Base-by-base conservation (phyloP, 1,140 invertebrate species). In the Pseudomyrmex cubaensis region DNA sequence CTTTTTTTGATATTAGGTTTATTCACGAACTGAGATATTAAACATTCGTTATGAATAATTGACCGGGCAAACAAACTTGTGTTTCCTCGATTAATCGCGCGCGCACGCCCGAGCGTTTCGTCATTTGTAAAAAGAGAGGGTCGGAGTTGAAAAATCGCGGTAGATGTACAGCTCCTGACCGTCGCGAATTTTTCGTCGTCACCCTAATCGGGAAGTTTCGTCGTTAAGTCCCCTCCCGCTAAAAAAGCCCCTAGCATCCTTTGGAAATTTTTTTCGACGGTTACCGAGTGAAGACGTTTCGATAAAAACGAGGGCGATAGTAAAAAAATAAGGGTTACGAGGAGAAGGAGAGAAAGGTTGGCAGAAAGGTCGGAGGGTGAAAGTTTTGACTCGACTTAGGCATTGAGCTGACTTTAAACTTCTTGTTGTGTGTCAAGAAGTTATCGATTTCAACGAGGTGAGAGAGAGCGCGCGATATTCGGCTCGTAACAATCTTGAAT, bases 361-460 rank as follows among this genome's bases (percentile, higher is more conserved):
- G 35, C 35, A 73, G 63, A 44, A 73, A 20, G 54, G 62, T 17
- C 22, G 63, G 52, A 48, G 74, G n/a, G 54, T 76, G 76, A 70
- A 80, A 84, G 83, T 86, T 89, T 84, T 72, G 67, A 73, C 80
- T 82, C 69, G 85, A 87, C 77, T 86, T 63, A 82, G 90, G 82
- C 69, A 61, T 84, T 90, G 90, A 92, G 86, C 84, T 90, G 88
- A 90, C 88, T 91, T 88, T 82, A 89, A 91, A 92, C 85, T 90
- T 91, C 87, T 69, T 88, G 84, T 86, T 90, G 87, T 7, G 35
- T 88, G 84, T 88, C 88, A 92, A 90, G 85, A 92, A 93, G 85
- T 91, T 90, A 69, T 75, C 59, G 44, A 8, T 15, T n/a, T 12
- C 13, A 13, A n/a, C n/a, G 20, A 48, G 22, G 15, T 7, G 35